These are phyloP conservation scores for Chalcis sispes DNA, from an alignment of 2,888 invertebrate species.

Conservation along the genomic window DNA sequence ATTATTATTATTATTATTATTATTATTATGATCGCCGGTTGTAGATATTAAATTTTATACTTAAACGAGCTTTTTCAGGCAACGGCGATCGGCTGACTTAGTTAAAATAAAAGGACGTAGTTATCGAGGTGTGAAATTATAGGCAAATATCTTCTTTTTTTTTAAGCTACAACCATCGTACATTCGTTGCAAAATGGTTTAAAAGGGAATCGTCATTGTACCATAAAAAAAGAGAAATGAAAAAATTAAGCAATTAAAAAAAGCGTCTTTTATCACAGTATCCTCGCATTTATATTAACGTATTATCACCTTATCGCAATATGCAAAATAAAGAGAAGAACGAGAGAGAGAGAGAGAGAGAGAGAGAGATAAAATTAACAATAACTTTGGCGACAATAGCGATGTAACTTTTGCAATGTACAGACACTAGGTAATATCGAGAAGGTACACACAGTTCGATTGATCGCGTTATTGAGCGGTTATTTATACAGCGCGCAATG, in stretches of 20 bases:
- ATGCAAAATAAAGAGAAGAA: too few species aligned
- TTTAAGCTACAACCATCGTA: neutral
- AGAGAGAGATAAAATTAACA: too few species aligned
- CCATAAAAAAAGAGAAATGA: neutral
- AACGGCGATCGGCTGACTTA: conserved; percentile 9
- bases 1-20: too few species aligned
- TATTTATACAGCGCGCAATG: neutral
- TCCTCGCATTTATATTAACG: too few species aligned
- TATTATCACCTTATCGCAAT: too few species aligned
- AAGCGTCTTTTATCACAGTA: neutral
- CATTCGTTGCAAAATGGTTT: neutral
- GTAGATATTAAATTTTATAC: neutral
- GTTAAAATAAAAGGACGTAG: too few species aligned
- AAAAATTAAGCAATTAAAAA: conserved; percentile 13
- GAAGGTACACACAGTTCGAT: too few species aligned
- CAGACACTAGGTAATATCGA: neutral
- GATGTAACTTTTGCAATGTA: neutral
- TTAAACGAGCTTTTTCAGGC: conserved; percentile 19
- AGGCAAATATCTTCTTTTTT: neutral
- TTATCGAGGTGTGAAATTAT: conserved; percentile 23
- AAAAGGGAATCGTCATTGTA: neutral
- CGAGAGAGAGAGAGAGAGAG: too few species aligned
- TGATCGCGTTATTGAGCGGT: conserved; percentile 5
- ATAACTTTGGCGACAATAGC: too few species aligned
- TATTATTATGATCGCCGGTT: neutral